Conservation (phyloP, 2,888 invertebrate genomes). For the Orthosia incerta region DNA sequence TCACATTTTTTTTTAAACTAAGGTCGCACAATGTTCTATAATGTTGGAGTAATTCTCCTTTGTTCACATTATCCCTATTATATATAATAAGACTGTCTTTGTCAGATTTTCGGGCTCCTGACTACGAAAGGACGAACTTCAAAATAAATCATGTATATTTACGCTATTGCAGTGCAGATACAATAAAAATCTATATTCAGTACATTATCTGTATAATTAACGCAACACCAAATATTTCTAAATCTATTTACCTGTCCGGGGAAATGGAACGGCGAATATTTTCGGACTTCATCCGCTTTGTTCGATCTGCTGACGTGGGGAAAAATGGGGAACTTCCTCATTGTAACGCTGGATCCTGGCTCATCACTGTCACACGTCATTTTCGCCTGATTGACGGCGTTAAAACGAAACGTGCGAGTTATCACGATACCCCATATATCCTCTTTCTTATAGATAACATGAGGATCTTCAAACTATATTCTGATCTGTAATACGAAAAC, state of each 20-base stretch:
- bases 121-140: too few species aligned
- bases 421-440: constrained; percentile 51
- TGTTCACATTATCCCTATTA: too few species aligned
- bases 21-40: too few species aligned
- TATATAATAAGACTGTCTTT: too few species aligned
- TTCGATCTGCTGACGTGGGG: constrained; percentile 72
- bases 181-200: constrained; percentile 45
- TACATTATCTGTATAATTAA: constrained; percentile 57
- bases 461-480: constrained; percentile 61
- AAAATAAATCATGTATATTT: not conserved
- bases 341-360: constrained; percentile 54
- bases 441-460: constrained; percentile 54
- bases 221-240: constrained; percentile 56
- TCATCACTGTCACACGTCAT: constrained; percentile 19
- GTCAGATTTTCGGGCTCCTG: too few species aligned
- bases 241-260: constrained; percentile 80
- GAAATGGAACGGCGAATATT: constrained; percentile 83
- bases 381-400: constrained; percentile 11
- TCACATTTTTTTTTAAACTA: too few species aligned
- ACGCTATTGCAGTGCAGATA: too few species aligned
- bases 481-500: constrained; percentile 60
- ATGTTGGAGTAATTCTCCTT: too few species aligned
- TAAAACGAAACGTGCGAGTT: constrained; percentile 31
- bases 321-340: constrained; percentile 70
- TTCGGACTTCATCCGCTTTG: constrained; percentile 72